Evolutionary conservation across 2,797 vertebrate genomes (phyloP), one percentile per base, ranked within the genome.

Genomic region (Mormyrus proboscirostris): DNA sequence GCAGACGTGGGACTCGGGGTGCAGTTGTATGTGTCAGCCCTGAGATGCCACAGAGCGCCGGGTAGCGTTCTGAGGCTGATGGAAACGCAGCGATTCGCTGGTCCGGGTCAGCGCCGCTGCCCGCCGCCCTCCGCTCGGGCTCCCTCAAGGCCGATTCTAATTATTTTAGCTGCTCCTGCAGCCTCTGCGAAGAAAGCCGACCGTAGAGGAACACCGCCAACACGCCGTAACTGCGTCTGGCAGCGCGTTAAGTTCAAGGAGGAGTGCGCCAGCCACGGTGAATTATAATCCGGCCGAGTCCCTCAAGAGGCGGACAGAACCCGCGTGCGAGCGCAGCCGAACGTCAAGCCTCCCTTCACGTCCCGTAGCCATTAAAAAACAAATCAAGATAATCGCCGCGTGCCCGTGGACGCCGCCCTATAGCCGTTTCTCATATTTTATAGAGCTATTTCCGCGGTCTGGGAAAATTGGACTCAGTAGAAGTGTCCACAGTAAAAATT

Each of bases 381-480:
- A 79, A 44, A 79, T 79, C 73, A 79, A 44, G 38, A 79, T 79
- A 79, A 79, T 44, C 73, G 19, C 33, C 29, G 16, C 7, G 16
- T 79, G 73, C 38, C 6, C 14, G 7, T n/a, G 73, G 6, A 41
- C 0, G 73, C 38, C 44, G 73, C 73, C 19, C 73, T 19, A 1
- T n/a, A 41, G 38, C 73, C 41, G 9, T 79, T 79, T 44, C 19
- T 79, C 73, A 79, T 79, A n/a, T 79, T 79, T 79, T 79, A 79
- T 79, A 41, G 73, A 41, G 41, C 73, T 44, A 79, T 79, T 79
- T 79, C 16, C 73, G 6, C 14, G 6, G 19, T 16, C 38, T 79
- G 73, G 73, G 73, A 79, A 44, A 79, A 79, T n/a, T 79, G 73
- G 73, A n/a, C 73, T 79, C 73, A 79, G 38, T 79, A 79, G 73